A percentile compares a stretch with the other conserved stretches of the same genome.
phyloP scores from a whole-genome alignment of 2,797 vertebrate genomes.

The Sebastolobus alascanus region DNA sequence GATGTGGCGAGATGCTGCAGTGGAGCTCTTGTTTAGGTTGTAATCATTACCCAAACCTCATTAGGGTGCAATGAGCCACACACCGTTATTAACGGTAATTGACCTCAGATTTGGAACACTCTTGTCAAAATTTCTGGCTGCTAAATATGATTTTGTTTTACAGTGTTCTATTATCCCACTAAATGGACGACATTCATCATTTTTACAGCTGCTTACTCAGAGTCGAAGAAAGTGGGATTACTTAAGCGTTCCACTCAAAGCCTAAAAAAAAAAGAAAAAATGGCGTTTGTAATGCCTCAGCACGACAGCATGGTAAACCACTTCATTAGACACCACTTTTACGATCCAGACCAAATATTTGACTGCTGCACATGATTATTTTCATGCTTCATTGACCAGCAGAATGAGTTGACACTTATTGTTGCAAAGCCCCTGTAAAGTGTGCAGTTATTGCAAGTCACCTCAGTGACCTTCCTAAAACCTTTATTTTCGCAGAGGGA shows the following conservation, averaged over 20 bases:
- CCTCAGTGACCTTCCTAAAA: slow-evolving; percentile 20
- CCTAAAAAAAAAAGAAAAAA: slow-evolving; percentile 5
- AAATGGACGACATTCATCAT: slow-evolving; percentile 79
- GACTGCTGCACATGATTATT: slow-evolving; percentile 26
- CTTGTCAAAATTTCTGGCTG: slow-evolving; percentile 53
- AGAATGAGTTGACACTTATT: slow-evolving; percentile 44
- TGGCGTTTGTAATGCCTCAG: slow-evolving; percentile 2
- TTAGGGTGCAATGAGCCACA: slow-evolving; percentile 75
- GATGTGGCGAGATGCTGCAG: slow-evolving; percentile 63
- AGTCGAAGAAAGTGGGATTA: slow-evolving; percentile 26
- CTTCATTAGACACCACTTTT: slow-evolving; percentile 26
- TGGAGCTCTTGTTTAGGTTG: slow-evolving; percentile 59
- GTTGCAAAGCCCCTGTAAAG: slow-evolving; percentile 13
- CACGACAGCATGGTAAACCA: slow-evolving; percentile 1
- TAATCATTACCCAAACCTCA: slow-evolving; percentile 73
- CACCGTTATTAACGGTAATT: slow-evolving; percentile 70
- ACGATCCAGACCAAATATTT: slow-evolving; percentile 10
- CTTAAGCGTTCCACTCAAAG: slow-evolving; percentile 45
- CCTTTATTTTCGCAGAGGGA: slow-evolving; percentile 4
- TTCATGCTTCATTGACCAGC: slow-evolving; percentile 29
- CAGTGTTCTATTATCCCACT: slow-evolving; percentile 64
- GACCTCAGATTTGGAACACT: slow-evolving; percentile 66
- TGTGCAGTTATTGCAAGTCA: slow-evolving; percentile 24
- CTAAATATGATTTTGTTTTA: slow-evolving; percentile 74
- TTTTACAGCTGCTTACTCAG: slow-evolving; percentile 62